Evolutionary conservation across 92 coral and sea anemone species (phyloP).

Genomic region (Palythoa grandis): DNA sequence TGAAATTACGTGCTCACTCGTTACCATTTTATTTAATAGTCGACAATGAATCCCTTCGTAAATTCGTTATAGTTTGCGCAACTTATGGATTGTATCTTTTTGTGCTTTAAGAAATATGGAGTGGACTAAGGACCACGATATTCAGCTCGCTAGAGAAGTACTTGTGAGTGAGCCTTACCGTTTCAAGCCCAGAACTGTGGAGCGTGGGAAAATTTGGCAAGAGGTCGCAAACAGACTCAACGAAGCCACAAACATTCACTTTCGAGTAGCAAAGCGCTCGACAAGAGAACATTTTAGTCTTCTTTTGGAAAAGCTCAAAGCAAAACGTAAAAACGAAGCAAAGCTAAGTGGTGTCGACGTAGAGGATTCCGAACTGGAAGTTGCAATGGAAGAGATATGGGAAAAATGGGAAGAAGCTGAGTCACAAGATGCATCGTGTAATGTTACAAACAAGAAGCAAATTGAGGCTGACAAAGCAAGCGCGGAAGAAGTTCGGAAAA

Average conservation of each 20-base stretch:
- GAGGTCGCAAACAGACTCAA: slow-evolving; percentile 43
- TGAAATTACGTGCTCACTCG: no score
- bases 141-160: neutral
- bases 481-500: slow-evolving; percentile 41
- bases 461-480: slow-evolving; percentile 33
- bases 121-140: neutral
- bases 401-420: slow-evolving; percentile 47
- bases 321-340: slow-evolving; percentile 24
- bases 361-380: slow-evolving; percentile 44
- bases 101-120: neutral
- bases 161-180: slow-evolving; percentile 13
- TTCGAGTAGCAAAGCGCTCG: slow-evolving; percentile 51
- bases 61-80: no score
- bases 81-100: no score
- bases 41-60: no score
- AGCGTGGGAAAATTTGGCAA: slow-evolving; percentile 50
- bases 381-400: slow-evolving; percentile 50
- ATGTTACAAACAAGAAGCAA: slow-evolving; percentile 32
- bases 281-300: slow-evolving; percentile 52
- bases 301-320: slow-evolving; percentile 43
- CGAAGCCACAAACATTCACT: neutral
- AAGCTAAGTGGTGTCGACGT: slow-evolving; percentile 50
- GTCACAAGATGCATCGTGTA: neutral
- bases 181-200: slow-evolving; percentile 12
- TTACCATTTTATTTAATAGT: no score